Evolutionary conservation across 35 echinoderm and acorn worm species (phyloP).

Genomic region (Apostichopus californicus): DNA sequence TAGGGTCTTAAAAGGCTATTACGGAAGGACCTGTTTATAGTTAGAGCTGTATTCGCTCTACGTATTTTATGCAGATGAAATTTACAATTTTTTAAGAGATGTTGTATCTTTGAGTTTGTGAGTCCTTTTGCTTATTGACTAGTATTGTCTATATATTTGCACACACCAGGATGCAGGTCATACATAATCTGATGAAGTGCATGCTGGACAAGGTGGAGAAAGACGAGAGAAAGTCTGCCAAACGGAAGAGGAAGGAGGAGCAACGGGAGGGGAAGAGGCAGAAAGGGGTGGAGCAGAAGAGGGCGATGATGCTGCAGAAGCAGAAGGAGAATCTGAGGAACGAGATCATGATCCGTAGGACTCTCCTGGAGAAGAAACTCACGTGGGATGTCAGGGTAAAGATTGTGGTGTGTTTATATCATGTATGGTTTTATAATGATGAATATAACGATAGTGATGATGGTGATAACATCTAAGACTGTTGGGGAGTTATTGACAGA

Average conservation of each 20-base stretch:
- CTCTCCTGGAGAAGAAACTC: constrained; percentile 75
- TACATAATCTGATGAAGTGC: constrained; percentile 77
- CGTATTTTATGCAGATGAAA: too few relatives aligned
- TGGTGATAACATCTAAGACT: background rate
- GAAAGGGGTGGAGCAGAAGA: constrained; percentile 52
- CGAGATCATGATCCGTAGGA: constrained; percentile 76
- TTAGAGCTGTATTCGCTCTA: too few relatives aligned
- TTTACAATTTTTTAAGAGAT: too few relatives aligned
- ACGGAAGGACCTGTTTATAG: too few relatives aligned
- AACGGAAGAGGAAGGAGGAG: constrained; percentile 80
- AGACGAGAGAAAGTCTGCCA: constrained; percentile 70
- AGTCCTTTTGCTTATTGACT: too few relatives aligned
- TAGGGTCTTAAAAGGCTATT: too few relatives aligned
- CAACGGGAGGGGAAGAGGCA: constrained; percentile 70
- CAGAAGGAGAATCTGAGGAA: constrained; percentile 78
- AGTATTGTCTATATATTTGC: background rate
- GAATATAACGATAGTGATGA: background rate
- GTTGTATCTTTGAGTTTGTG: too few relatives aligned
- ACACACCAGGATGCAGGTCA: constrained; percentile 55
- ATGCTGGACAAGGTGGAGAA: constrained; percentile 91
- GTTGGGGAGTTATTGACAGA: too few relatives aligned
- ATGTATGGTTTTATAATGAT: background rate
- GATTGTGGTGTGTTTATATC: background rate
- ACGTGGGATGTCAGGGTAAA: constrained; percentile 79
- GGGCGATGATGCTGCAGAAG: constrained; percentile 53